These are phyloP conservation scores for Andrena hattorfiana DNA, from an alignment of 2,888 invertebrate genomes.

Conservation along the genomic window DNA sequence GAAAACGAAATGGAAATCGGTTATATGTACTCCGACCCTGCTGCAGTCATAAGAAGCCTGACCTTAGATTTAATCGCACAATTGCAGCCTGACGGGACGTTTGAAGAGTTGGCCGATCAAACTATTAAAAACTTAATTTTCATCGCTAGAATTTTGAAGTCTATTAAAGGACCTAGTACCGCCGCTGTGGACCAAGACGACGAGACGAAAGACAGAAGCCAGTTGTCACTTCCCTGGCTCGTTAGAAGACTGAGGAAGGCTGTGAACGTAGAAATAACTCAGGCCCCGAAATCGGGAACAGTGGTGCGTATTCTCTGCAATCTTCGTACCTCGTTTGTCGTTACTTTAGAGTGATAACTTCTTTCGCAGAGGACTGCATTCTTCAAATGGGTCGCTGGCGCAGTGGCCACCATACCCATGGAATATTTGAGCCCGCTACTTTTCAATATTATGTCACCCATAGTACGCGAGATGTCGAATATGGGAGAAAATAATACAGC, in stretches of 20 bases:
- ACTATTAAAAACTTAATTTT: slow-evolving; percentile 90
- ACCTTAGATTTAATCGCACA: slow-evolving; percentile 92
- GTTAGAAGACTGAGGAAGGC: slow-evolving; percentile 91
- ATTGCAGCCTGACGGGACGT: slow-evolving; percentile 88
- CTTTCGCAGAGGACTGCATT: slow-evolving; percentile 90
- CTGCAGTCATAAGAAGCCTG: slow-evolving; percentile 88
- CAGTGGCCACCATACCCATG: slow-evolving; percentile 88
- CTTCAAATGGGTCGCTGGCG: slow-evolving; percentile 93
- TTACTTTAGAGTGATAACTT: slow-evolving; percentile 13
- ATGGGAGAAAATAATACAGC: slow-evolving; percentile 89
- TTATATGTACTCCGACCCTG: slow-evolving; percentile 88
- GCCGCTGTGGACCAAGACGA: slow-evolving; percentile 33
- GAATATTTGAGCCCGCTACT: slow-evolving; percentile 88
- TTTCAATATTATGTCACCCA: slow-evolving; percentile 89
- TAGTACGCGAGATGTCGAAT: slow-evolving; percentile 92
- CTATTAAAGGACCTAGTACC: slow-evolving; percentile 83
- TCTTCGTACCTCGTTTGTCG: too few relatives aligned
- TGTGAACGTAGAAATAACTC: slow-evolving; percentile 92
- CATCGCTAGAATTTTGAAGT: slow-evolving; percentile 89
- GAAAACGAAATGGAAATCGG: slow-evolving; percentile 85
- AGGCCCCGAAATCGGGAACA: slow-evolving; percentile 88
- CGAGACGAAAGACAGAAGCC: slow-evolving; percentile 64
- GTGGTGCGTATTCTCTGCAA: slow-evolving; percentile 87
- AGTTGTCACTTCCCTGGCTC: slow-evolving; percentile 91
- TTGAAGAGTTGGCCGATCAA: slow-evolving; percentile 91